Evolutionary conservation across 2,888 invertebrate species (phyloP), one percentile per base, ranked within the genome.

Genomic region (Drosophila prostipennis): DNA sequence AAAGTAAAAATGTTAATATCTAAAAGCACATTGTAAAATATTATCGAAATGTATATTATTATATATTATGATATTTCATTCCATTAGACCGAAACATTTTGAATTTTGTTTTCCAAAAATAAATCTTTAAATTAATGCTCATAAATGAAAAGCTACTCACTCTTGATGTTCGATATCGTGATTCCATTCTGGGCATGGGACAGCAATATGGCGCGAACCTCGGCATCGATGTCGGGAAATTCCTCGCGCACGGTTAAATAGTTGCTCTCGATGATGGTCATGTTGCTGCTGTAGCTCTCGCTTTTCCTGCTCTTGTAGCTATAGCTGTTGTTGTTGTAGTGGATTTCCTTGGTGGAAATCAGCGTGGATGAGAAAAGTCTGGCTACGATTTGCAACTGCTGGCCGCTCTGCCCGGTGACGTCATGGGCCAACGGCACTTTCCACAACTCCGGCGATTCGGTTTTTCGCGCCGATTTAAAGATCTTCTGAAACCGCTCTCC

Each of bases 101-200:
- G 4, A 0, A 42, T 1, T 16, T 5, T 19, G 19, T 19, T 42
- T n/a, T 19, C 19, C 1, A 19, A 4, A 19, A 19, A 16, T 5
- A 19, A 19, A 19, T 10, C 6, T 23, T 11, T 6, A 6, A 23
- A 23, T 5, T 10, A 6, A 5, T 11, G 19, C 11, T 11, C 2
- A 6, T 19, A 11, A 42, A 14, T 14, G 7, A 14, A 19, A 16
- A 43, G 39, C 14, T 40, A 70, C 81, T 83, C 85, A 92, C 91
- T 84, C 67, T 87, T 87, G 55, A 92, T 90, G 56, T 88, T 84
- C 60, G 89, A 76, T 77, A 92, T 91, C 64, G 91, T 91, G 54
- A 90, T 86, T 16, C 91, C 91, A 61, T 89, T 83, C 72, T 90
- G 89, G 69, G 92, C 90, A 79, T 90, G 89, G 64, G 89, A 65